These are phyloP conservation scores for Heterodera filipjevi DNA, from an alignment of 2,888 invertebrate species.

Conservation along the genomic window DNA sequence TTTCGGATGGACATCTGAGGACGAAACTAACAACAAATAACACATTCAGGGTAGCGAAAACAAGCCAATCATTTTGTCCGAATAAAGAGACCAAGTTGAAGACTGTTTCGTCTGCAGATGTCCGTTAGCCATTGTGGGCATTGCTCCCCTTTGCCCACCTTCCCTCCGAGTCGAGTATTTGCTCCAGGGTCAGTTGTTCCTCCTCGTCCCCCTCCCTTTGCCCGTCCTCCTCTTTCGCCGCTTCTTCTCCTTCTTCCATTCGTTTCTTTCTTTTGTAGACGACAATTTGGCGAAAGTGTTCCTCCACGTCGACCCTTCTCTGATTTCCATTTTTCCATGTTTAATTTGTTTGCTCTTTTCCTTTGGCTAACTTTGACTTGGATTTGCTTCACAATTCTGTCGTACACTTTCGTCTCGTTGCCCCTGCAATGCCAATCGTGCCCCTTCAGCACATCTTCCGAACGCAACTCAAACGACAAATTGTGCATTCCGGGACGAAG, in stretches of 20 bases:
- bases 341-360: not conserved
- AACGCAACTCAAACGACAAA: constrained; percentile 39
- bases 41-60: too few species aligned
- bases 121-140: too few species aligned
- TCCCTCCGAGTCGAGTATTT: not conserved
- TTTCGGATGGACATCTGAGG: not conserved
- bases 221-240: not conserved
- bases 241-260: not conserved
- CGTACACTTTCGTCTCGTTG: constrained; percentile 26
- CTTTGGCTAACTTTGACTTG: constrained; percentile 17
- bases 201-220: not conserved
- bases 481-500: constrained; percentile 43
- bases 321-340: constrained; percentile 31
- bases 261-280: constrained; percentile 33
- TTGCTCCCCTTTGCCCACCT: too few species aligned
- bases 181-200: constrained; percentile 1
- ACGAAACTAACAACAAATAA: too few species aligned
- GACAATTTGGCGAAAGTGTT: constrained; percentile 49
- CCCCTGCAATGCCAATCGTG: constrained; percentile 44
- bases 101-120: too few species aligned
- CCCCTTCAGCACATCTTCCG: constrained; percentile 34
- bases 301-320: constrained; percentile 58
- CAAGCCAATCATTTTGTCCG: too few species aligned
- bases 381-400: constrained; percentile 36
- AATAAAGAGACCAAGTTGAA: too few species aligned